Percentiles rank a stretch among this genome's conserved stretches.
These are phyloP conservation scores for Alentia gelatinosa DNA, from an alignment of 2,888 invertebrate genomes.

Conservation along the genomic window DNA sequence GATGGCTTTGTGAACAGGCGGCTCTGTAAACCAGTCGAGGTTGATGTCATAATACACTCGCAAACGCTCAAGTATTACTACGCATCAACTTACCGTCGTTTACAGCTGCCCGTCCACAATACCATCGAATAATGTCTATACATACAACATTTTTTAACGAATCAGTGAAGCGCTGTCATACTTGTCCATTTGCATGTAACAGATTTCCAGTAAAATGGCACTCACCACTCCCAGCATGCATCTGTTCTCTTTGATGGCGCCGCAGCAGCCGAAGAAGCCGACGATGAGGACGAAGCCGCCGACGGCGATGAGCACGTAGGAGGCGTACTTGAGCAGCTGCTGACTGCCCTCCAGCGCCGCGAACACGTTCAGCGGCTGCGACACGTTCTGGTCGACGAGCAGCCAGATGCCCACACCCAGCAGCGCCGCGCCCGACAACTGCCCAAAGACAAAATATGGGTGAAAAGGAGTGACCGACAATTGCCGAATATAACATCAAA, in stretches of 20 bases:
- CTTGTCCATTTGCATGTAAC: too few species aligned
- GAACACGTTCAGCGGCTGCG: conserved; percentile 82
- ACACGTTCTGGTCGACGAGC: conserved; percentile 82
- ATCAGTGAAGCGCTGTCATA: too few species aligned
- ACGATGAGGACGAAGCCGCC: conserved; percentile 83
- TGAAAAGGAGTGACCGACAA: background rate
- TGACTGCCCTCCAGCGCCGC: conserved; percentile 64
- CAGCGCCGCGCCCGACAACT: conserved; percentile 83
- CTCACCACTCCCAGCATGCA: conserved; percentile 82
- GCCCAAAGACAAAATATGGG: conserved; percentile 57
- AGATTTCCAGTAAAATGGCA: too few species aligned
- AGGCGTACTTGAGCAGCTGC: conserved; percentile 80
- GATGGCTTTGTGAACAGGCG: too few species aligned
- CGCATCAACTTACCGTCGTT: too few species aligned
- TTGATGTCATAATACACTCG: too few species aligned
- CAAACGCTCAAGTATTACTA: too few species aligned
- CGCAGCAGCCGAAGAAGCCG: conserved; percentile 84
- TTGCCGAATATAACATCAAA: background rate
- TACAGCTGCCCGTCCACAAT: too few species aligned
- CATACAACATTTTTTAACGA: too few species aligned
- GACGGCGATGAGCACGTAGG: conserved; percentile 83
- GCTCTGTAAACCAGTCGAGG: too few species aligned
- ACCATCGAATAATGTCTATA: too few species aligned
- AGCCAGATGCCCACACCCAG: conserved; percentile 83
- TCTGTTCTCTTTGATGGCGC: conserved; percentile 83